phyloP scores from a whole-genome alignment of 2,888 invertebrate genomes.

The Laothoe populi region DNA sequence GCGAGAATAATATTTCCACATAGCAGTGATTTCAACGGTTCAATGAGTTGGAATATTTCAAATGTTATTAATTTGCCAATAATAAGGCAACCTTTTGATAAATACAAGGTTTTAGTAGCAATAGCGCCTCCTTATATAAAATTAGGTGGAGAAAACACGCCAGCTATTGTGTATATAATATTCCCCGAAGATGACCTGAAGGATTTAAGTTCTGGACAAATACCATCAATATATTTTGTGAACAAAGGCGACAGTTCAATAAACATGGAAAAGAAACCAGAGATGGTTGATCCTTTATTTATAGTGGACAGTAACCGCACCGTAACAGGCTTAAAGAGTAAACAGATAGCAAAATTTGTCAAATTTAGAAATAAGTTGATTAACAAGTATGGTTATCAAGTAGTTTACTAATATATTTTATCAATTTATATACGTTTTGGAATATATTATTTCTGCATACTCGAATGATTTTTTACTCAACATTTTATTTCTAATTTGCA shows the following conservation, averaged over 20 bases:
- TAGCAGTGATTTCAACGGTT: constrained; percentile 31
- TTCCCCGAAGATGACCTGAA: constrained; percentile 55
- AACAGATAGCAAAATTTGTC: constrained; percentile 61
- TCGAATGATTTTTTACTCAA: background rate
- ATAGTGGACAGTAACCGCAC: constrained; percentile 70
- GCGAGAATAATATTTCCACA: constrained; percentile 47
- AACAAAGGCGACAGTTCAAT: constrained; percentile 43
- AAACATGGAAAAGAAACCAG: constrained; percentile 40
- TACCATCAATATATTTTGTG: constrained; percentile 70
- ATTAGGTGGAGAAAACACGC: constrained; percentile 47
- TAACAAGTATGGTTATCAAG: constrained; percentile 38
- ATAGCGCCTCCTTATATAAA: constrained; percentile 64
- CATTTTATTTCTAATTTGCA: too few relatives aligned
- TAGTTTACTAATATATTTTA: background rate
- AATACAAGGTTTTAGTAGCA: constrained; percentile 71
- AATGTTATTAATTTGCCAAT: constrained; percentile 62
- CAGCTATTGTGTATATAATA: constrained; percentile 63
- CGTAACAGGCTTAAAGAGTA: constrained; percentile 70
- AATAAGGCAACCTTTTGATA: constrained; percentile 53
- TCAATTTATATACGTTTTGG: background rate
- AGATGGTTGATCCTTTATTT: constrained; percentile 55
- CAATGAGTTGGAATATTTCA: constrained; percentile 17
- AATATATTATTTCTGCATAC: background rate
- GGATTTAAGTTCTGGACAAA: constrained; percentile 41
- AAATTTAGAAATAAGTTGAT: constrained; percentile 65